phyloP scores from a whole-genome alignment of 2,888 invertebrate genomes.

The Protophormia terraenovae region DNA sequence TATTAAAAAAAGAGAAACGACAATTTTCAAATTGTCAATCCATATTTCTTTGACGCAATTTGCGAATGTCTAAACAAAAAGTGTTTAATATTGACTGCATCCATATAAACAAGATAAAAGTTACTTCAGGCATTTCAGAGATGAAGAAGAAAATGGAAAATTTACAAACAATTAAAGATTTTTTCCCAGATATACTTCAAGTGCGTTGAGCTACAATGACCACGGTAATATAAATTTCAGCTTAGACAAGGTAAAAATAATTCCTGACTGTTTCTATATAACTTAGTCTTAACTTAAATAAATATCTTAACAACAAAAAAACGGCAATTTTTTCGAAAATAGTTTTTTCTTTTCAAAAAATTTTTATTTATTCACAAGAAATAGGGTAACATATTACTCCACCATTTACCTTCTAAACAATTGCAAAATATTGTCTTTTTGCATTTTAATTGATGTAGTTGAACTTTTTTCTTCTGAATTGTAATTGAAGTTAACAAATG shows the following conservation, averaged over 20 bases:
- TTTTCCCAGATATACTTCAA: neutral
- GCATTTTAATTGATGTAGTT: slow-evolving; percentile 12
- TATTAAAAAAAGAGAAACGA: neutral
- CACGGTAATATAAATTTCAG: neutral
- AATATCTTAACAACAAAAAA: too few species aligned
- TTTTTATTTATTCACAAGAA: too few species aligned
- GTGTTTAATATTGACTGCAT: slow-evolving; percentile 26
- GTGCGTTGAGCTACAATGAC: neutral
- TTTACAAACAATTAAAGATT: slow-evolving; percentile 2
- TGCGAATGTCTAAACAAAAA: slow-evolving; percentile 58
- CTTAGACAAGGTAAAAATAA: too few species aligned
- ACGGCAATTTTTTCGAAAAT: too few species aligned
- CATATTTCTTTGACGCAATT: slow-evolving; percentile 45
- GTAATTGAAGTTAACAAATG: slow-evolving; percentile 59
- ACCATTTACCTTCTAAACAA: neutral
- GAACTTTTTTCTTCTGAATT: slow-evolving; percentile 1
- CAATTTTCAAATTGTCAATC: slow-evolving; percentile 59
- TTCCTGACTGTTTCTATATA: too few species aligned
- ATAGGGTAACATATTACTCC: neutral
- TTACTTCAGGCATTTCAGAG: slow-evolving; percentile 23
- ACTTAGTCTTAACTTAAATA: too few species aligned
- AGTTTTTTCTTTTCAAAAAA: too few species aligned
- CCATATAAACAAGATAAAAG: slow-evolving; percentile 1
- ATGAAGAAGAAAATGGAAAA: neutral
- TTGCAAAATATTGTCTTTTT: neutral